Evolutionary conservation across 1,140 invertebrate genomes (phyloP), one percentile per base, ranked within the genome.

Genomic region (Ceratosolen solmsi): DNA sequence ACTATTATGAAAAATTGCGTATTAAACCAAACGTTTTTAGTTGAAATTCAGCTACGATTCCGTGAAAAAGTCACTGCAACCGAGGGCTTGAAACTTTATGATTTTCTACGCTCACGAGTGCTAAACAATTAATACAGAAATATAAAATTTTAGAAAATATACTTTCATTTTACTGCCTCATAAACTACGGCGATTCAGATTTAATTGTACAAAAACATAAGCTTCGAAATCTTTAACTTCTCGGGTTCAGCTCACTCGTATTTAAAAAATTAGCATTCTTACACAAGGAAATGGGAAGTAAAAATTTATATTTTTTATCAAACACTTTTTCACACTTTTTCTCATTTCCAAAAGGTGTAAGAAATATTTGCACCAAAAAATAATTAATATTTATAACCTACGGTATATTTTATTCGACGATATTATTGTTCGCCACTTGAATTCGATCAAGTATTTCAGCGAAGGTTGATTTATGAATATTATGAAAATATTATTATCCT

Each of bases 111-210:
- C n/a, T n/a, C n/a, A n/a, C n/a, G n/a, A n/a, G n/a, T n/a, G n/a
- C n/a, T n/a, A 71, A 79, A 70, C 33, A 79, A 60, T 79, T 60
- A 72, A 72, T 79, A 60, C 51, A 30, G 17, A 79, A 58, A 72
- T 58, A 70, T 56, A 46, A 72, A 72, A 58, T 60, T 79, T 79
- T 60, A 30, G 70, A 80, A 73, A 73, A 73, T 76, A 22, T 22
- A 63, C 11, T 63, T 76, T 11, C 27, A 13, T 46, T 79, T 79
- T 60, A 79, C 72, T 51, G 54, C 15, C 36, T 25, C 51, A 38
- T 60, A 72, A 79, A 79, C 68, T 1, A 20, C 46, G 22, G 22
- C 73, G 25, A 60, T 75, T 75, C 30, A 0, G 25, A 58, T 75
- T 75, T 60, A 75, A 75, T 75, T 75, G 41, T 60, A 60, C 73